Conservation (phyloP, 2,797 vertebrate species). For the Ptychobarbus kaznakovi region DNA sequence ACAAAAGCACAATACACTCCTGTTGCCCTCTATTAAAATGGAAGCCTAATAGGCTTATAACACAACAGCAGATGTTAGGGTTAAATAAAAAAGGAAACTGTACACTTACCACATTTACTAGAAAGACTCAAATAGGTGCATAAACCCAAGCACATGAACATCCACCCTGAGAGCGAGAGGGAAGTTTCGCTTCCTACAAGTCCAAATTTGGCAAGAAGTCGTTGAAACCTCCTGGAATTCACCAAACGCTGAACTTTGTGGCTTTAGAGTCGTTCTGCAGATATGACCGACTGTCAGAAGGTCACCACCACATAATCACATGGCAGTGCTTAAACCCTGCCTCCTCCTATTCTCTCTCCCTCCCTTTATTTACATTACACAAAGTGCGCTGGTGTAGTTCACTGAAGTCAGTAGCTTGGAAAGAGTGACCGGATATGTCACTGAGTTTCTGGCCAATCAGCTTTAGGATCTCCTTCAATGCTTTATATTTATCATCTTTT, state of each 20-base stretch:
- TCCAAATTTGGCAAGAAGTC: conserved; percentile 7
- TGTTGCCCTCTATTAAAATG: conserved; percentile 13
- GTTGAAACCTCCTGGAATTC: conserved; percentile 38
- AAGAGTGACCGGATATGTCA: conserved; percentile 28
- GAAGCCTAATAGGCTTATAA: conserved; percentile 8
- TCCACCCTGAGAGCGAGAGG: neutral
- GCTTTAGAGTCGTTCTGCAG: conserved; percentile 30
- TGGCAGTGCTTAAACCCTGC: conserved; percentile 59
- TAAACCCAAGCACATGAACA: conserved; percentile 26
- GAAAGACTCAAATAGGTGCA: neutral
- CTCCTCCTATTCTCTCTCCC: conserved; percentile 9
- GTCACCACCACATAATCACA: conserved; percentile 66
- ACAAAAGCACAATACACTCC: conserved; percentile 25
- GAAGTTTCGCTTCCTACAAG: neutral
- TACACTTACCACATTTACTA: conserved; percentile 49
- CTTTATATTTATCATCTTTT: neutral
- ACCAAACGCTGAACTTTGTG: conserved; percentile 49
- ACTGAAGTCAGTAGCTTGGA: conserved; percentile 17
- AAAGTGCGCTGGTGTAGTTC: conserved; percentile 12
- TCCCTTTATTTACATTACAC: conserved; percentile 44
- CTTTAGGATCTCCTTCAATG: neutral
- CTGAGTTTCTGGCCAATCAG: conserved; percentile 4
- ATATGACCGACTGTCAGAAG: conserved; percentile 59
- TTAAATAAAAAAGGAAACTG: neutral
- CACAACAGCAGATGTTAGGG: neutral